Evolutionary conservation across 64 coral and sea anemone species (phyloP), one percentile per base, ranked within the genome.

Genomic region (Actinia tenebrosa): DNA sequence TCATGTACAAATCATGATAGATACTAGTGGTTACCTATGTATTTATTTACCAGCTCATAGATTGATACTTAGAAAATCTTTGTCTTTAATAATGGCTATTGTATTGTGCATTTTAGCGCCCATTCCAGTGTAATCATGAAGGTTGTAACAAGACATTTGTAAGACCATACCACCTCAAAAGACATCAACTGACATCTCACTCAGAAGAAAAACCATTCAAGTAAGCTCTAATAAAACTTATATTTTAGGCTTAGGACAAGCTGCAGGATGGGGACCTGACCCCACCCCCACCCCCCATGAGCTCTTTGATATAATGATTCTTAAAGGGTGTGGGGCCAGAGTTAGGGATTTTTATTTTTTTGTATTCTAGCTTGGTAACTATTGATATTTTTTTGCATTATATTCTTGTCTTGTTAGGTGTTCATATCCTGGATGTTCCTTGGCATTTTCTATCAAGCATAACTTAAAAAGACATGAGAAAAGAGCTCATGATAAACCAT

Each of bases 121-220:
- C 90, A 46, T 92, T 56, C 47, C 44, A 59, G 46, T 92, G 90
- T 87, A 9, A 30, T 44, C 64, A 82, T 72, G 85, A 92, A 83
- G 90, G 85, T 10, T 92, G 90, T 83, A 78, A 47, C 14, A 92
- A 92, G 79, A 87, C 85, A n/a, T 92, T 87, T 22, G 69, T 87
- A n/a, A 43, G 90, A 46, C 60, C 75, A 60, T 87, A 71, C 61
- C 90, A 92, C 64, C 85, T 92, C 16, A 92, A 83, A 22, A 59
- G 90, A 23, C 90, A 92, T 26, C 2, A 22, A 25, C 37, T 83
- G 8, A 87, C n/a, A n/a, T 66, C 53, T 45, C 90, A 92, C 62
- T 68, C 90, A 43, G 80, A 78, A 75, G 27, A 81, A 19, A 92
- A 84, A 42, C 69, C 69, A 75, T 75, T 75, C 69, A 75, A 75